These are phyloP conservation scores for Phyllopteryx taeniolatus DNA, from an alignment of 2,113 vertebrate species.

Conservation along the genomic window DNA sequence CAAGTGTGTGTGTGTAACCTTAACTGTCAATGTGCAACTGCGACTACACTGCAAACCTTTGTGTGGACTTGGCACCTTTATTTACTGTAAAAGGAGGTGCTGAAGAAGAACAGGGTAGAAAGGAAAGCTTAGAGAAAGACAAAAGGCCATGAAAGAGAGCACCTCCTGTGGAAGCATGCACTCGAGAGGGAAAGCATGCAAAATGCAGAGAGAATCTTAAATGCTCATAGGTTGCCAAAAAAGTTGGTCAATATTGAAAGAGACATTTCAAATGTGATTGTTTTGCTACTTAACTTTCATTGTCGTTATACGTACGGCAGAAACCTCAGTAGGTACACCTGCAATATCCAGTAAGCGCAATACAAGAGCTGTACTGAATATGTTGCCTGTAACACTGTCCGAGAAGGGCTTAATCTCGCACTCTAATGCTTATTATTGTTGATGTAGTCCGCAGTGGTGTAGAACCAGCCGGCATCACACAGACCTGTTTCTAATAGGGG, in stretches of 20 bases:
- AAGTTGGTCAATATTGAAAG: neutral
- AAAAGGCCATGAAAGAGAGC: constrained; percentile 30
- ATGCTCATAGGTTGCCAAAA: neutral
- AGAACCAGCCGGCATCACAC: neutral
- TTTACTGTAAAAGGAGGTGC: constrained; percentile 64
- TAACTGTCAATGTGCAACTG: constrained; percentile 35
- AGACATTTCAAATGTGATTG: neutral
- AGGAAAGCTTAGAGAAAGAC: constrained; percentile 26
- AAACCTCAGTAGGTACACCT: neutral
- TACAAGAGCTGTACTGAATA: neutral
- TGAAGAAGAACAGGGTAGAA: constrained; percentile 42
- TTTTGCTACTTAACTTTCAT: neutral
- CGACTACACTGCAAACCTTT: constrained; percentile 8
- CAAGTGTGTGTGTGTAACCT: constrained; percentile 24
- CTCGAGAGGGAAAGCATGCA: constrained; percentile 62
- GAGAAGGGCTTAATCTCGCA: too few relatives aligned
- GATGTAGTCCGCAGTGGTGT: neutral
- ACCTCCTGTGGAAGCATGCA: constrained; percentile 63
- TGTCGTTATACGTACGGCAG: neutral
- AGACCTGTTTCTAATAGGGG: neutral
- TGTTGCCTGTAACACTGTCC: neutral
- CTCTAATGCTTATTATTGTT: neutral
- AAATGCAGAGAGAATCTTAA: constrained; percentile 17
- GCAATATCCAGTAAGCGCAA: neutral
- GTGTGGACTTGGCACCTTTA: constrained; percentile 69